Base-by-base conservation (phyloP, 2,888 invertebrate genomes). In the Odontocolon sp. region DNA sequence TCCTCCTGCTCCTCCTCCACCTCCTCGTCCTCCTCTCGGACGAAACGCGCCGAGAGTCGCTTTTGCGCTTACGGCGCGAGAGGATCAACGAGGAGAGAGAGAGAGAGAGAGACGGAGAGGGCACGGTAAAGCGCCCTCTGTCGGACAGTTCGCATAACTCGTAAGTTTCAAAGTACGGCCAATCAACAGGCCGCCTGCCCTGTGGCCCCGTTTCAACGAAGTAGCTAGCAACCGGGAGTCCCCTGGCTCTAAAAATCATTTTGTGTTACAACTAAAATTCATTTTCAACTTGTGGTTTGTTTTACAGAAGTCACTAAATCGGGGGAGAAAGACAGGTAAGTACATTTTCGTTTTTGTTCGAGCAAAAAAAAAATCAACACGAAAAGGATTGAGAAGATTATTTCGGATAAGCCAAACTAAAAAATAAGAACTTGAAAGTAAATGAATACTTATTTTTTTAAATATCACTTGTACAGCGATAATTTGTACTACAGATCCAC, bases 121-220 rank as follows among this genome's bases (percentile, higher is more conserved):
- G 52, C 42, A 54, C 31, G 52, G 40, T 52, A 31, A 11, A 23
- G 11, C 70, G 79, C 69, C 77, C 80, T 80, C 75, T 78, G 50
- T 70, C 75, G 75, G 63, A 67, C 79, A 42, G 40, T 42, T 47
- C 42, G 73, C 52, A 63, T 54, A 79, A 79, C 79, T 63, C 50
- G 57, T 23, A 36, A 36, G 36, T 78, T 83, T 84, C 82, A 83
- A 84, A 84, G 83, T 71, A 47, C 73, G 84, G 85, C 84, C 86
- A 85, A 85, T 84, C 82, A 84, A 81, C 83, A 79, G 78, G 79
- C 77, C 82, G 78, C 73, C 76, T 78, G 84, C 83, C 84, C 84
- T 83, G 70, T 85, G 84, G 81, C 80, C 77, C 79, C 42, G 36
- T 8, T 50, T 63, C 77, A 77, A 42, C 57, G 18, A 72, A 67